Evolutionary conservation across 2,888 invertebrate genomes (phyloP).

Genomic region (Hofmannophila pseudospretella): DNA sequence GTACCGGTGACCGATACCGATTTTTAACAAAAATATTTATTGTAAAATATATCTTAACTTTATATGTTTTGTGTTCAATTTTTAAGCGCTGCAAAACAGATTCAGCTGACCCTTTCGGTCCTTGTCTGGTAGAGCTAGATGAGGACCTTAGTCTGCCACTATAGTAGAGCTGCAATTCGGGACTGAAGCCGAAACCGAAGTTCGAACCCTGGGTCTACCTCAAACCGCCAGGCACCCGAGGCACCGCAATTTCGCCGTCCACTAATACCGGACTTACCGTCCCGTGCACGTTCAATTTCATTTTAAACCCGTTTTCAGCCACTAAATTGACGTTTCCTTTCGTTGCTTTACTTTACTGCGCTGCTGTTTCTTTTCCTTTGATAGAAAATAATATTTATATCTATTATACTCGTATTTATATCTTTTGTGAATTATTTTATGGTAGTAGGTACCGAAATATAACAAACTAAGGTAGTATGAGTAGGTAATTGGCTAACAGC

Average conservation of each 20-base stretch:
- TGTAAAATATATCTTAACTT: too few relatives aligned
- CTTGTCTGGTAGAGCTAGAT: not conserved
- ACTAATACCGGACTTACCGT: slow-evolving; percentile 10
- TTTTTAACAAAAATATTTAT: too few relatives aligned
- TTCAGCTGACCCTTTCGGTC: too few relatives aligned
- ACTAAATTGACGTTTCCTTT: slow-evolving; percentile 11
- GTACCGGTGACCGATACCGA: too few relatives aligned
- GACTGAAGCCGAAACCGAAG: not conserved
- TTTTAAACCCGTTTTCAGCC: slow-evolving; percentile 9
- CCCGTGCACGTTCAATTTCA: slow-evolving; percentile 9
- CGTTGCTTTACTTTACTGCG: not conserved
- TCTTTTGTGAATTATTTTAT: not conserved
- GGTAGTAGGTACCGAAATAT: too few relatives aligned
- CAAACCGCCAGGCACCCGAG: not conserved
- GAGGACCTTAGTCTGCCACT: too few relatives aligned
- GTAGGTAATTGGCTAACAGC: too few relatives aligned
- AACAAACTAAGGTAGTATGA: too few relatives aligned
- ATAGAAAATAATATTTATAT: not conserved
- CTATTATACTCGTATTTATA: not conserved
- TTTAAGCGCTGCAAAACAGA: too few relatives aligned
- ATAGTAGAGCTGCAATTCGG: too few relatives aligned
- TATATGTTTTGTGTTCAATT: too few relatives aligned
- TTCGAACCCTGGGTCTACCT: too few relatives aligned
- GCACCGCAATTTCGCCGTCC: slow-evolving; percentile 7
- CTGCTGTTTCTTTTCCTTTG: not conserved